Conservation (phyloP, 1,140 invertebrate species). For the Streblospio benedicti region DNA sequence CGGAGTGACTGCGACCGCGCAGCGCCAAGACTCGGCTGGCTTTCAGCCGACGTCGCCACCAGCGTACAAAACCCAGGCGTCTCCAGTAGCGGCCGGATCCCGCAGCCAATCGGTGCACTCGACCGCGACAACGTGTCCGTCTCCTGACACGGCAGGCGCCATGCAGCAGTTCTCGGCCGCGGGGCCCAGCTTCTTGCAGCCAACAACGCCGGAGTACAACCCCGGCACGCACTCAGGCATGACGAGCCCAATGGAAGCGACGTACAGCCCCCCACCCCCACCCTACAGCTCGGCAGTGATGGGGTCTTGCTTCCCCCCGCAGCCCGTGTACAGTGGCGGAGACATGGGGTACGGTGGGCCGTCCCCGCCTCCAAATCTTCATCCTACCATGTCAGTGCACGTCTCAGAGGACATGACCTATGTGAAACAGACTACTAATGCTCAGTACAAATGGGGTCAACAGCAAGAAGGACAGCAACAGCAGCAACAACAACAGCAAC, state of each 20-base stretch:
- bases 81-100: too few relatives aligned
- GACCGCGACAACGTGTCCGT: too few relatives aligned
- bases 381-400: background rate
- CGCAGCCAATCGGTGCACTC: too few relatives aligned
- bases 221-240: background rate
- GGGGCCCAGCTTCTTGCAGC: background rate
- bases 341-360: conserved; percentile 19
- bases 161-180: conserved; percentile 7
- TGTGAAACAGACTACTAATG: background rate
- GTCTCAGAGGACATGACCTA: background rate
- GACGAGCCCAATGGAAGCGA: background rate
- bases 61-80: too few relatives aligned
- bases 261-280: background rate
- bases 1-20: too few relatives aligned
- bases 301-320: conserved; percentile 20
- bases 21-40: too few relatives aligned
- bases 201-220: background rate
- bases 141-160: too few relatives aligned
- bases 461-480: background rate
- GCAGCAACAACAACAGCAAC: conserved; percentile 13
- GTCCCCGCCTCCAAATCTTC: background rate
- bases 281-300: background rate
- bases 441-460: background rate
- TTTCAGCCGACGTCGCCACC: too few relatives aligned
- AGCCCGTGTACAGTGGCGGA: conserved; percentile 23